Base-by-base conservation (phyloP, 35 echinoderm and acorn worm genomes). In the Chiridota heheva region DNA sequence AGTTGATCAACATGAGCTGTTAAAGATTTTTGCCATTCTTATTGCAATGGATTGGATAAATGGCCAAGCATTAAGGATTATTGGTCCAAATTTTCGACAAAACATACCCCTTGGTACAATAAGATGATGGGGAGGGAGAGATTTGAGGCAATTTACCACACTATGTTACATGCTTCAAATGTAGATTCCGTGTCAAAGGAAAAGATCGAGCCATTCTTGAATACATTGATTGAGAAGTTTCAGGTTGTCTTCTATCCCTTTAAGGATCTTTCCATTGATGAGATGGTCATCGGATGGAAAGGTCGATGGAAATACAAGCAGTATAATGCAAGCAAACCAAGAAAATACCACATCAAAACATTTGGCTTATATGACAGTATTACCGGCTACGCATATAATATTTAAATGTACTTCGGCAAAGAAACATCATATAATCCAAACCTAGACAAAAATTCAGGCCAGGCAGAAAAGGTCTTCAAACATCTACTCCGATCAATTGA, bases 311-410 rank as follows among this genome's bases (percentile, higher is more conserved):
- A 78, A 27, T 78, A 78, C 74, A 78, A 78, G 32, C 45, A 78
- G 74, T 78, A 58, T 53, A 78, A 78, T 58, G 74, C 74, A 36
- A 30, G 46, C 8, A 78, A 78, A 53, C 74, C 73, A 31, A 55
- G 44, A 16, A 76, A 76, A 45, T 78, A 78, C 36, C 74, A 36
- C 32, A 58, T 78, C 49, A 78, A 78, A 32, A 78, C 74, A 5
- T 78, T 78, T 78, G 74, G 46, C 30, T 53, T 78, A 44, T 78
- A 53, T 62, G 74, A 78, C 74, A 78, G 74, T 58, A 78, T 58
- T 58, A 78, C 74, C 41, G 74, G 74, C 5, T 78, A 78, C 36
- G 74, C 59, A 31, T 58, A 31, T 32, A 78, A 78, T 51, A 44
- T 78, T 1, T 51, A 58, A 17, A 31, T 53, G 17, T 78, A 78